These are phyloP conservation scores for Dendrolimus houi DNA, from an alignment of 2,888 invertebrate species.

Conservation along the genomic window DNA sequence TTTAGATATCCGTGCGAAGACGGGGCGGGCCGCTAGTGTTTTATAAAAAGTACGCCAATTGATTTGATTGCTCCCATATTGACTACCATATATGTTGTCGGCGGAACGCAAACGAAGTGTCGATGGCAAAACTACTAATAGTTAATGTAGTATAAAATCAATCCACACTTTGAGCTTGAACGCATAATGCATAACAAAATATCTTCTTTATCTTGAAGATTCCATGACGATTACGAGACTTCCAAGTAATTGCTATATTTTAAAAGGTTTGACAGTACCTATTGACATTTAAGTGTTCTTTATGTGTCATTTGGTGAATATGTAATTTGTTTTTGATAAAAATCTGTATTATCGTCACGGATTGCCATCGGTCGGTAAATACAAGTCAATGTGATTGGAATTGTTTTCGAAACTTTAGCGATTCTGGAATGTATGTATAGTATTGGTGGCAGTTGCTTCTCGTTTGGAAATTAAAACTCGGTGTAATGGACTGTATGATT, in stretches of 20 bases:
- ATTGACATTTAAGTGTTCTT: not conserved
- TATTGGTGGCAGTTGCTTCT: no score
- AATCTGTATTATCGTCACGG: constrained; percentile 9
- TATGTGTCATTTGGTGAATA: not conserved
- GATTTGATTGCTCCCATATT: no score
- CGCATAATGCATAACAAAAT: not conserved
- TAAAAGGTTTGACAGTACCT: not conserved
- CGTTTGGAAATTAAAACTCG: no score
- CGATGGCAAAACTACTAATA: no score
- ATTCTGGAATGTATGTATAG: not conserved
- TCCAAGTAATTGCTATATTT: not conserved
- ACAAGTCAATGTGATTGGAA: constrained; percentile 22
- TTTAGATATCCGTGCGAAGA: no score
- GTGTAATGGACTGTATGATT: no score
- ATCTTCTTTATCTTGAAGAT: not conserved
- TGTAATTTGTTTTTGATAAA: not conserved
- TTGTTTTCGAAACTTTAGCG: constrained; percentile 16
- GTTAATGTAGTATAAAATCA: not conserved
- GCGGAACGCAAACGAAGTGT: no score
- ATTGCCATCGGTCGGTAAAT: constrained; percentile 14
- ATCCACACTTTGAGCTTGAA: not conserved
- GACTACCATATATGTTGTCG: no score
- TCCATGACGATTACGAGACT: not conserved
- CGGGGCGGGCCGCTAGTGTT: no score
- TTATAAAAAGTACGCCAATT: no score